Conservation (phyloP, 2,888 invertebrate genomes). For the Harpalus rubripes region DNA sequence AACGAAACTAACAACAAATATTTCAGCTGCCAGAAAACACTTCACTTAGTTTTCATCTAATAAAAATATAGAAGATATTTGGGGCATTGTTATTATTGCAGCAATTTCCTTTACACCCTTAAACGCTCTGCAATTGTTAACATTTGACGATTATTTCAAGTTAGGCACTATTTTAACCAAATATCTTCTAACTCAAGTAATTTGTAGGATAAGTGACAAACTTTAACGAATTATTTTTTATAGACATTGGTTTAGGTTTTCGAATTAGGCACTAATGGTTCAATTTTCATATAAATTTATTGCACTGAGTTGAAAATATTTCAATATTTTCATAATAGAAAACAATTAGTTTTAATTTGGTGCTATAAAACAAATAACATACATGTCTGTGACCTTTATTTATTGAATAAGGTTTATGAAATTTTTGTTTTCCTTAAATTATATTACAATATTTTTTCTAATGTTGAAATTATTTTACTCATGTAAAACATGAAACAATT, state of each 20-base stretch:
- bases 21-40: slow-evolving; percentile 58
- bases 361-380: slow-evolving; percentile 3
- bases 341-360: slow-evolving; percentile 16
- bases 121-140: slow-evolving; percentile 31
- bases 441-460: slow-evolving; percentile 3
- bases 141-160: slow-evolving; percentile 17
- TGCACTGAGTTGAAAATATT: slow-evolving; percentile 28
- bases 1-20: slow-evolving; percentile 17
- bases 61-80: slow-evolving; percentile 26
- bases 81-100: slow-evolving; percentile 17
- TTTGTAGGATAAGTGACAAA: slow-evolving; percentile 26
- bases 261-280: slow-evolving; percentile 8
- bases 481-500: neutral
- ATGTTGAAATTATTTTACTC: neutral
- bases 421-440: neutral
- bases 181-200: slow-evolving; percentile 28
- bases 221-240: slow-evolving; percentile 20
- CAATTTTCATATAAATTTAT: neutral
- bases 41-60: slow-evolving; percentile 25
- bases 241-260: slow-evolving; percentile 14
- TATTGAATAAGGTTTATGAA: neutral
- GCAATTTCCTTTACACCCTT: slow-evolving; percentile 37
- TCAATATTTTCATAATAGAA: slow-evolving; percentile 3
- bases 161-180: slow-evolving; percentile 33
- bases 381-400: neutral